Percentiles rank a stretch among this genome's conserved stretches.
Conservation (phyloP, 2,113 vertebrate genomes). For the Mystacornis crossleyi region DNA sequence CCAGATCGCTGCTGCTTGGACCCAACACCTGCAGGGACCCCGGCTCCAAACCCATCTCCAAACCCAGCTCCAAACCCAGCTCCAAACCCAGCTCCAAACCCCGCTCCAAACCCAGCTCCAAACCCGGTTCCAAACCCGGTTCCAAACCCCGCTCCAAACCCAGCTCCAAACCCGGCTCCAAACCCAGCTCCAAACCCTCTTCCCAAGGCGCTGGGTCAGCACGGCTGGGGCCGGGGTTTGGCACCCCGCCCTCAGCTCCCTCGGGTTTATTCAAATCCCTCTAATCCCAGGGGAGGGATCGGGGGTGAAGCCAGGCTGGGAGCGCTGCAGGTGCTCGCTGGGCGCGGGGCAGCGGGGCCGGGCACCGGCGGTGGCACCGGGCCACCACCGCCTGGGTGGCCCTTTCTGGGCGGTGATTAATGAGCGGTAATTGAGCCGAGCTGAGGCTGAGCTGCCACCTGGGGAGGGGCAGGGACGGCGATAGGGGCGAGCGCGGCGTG, state of each 20-base stretch:
- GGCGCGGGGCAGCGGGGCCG: neutral
- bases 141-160: neutral
- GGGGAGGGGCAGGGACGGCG: neutral
- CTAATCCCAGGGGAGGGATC: rapidly evolving
- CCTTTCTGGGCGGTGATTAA: neutral
- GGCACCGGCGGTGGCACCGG: neutral
- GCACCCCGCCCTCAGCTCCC: neutral
- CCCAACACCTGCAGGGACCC: rapidly evolving
- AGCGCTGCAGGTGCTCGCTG: neutral
- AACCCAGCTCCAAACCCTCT: neutral
- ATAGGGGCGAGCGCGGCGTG: neutral
- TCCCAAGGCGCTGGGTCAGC: neutral
- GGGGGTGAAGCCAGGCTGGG: rapidly evolving
- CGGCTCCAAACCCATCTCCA: rapidly evolving
- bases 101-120: neutral
- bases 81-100: neutral
- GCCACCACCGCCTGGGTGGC: constrained; percentile 25
- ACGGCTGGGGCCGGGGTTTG: rapidly evolving
- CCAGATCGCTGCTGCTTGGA: rapidly evolving
- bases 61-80: neutral
- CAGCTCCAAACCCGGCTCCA: rapidly evolving
- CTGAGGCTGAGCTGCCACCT: neutral
- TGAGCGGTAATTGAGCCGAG: neutral
- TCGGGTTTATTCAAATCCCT: neutral
- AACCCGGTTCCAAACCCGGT: neutral